Evolutionary conservation across 2,113 vertebrate species (phyloP).

Genomic region (Labrus mixtus): DNA sequence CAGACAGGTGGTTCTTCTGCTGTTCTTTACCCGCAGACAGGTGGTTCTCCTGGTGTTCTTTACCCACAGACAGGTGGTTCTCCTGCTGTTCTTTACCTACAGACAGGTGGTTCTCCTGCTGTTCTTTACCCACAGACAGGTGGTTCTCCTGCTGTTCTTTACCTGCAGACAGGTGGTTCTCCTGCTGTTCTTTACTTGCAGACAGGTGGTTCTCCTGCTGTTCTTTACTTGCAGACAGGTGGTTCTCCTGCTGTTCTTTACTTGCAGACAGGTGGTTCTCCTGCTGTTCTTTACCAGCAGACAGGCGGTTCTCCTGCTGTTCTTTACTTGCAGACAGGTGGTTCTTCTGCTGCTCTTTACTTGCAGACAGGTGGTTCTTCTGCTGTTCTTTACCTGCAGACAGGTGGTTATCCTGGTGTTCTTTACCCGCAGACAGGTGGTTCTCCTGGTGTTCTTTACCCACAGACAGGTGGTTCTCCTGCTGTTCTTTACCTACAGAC

Average conservation of each 20-base stretch:
- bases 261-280: too few species aligned
- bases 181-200: neutral
- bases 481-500: too few species aligned
- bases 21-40: too few species aligned
- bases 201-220: too few species aligned
- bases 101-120: neutral
- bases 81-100: neutral
- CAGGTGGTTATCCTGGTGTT: neutral
- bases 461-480: neutral
- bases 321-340: neutral
- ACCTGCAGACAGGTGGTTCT: neutral
- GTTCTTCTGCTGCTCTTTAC: neutral
- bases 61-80: neutral
- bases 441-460: neutral
- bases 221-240: too few species aligned
- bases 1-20: neutral
- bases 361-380: accelerated
- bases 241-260: too few species aligned
- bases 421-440: neutral
- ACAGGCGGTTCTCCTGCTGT: too few species aligned
- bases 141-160: neutral
- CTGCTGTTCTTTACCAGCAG: too few species aligned
- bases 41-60: too few species aligned
- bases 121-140: too few species aligned
- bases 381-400: too few species aligned